A percentile compares a stretch with the other conserved stretches of the same genome.
These are phyloP conservation scores for Formica exsecta DNA, from an alignment of 1,140 invertebrate genomes.

Conservation along the genomic window DNA sequence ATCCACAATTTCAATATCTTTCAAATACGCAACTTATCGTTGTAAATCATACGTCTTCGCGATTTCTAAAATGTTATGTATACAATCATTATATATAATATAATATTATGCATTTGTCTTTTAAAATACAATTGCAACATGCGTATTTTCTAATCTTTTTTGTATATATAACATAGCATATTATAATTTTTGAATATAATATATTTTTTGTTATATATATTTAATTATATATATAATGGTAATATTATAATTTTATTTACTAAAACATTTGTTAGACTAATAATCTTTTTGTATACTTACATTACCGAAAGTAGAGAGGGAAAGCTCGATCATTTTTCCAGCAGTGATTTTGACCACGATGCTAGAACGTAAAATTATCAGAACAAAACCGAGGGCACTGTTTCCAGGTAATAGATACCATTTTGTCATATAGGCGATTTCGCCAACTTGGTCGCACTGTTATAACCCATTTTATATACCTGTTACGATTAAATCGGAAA, in stretches of 20 bases:
- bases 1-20: not conserved
- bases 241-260: not conserved
- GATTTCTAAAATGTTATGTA: not conserved
- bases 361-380: slow-evolving; percentile 75
- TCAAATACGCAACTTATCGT: not conserved
- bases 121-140: not conserved
- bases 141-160: not conserved
- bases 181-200: not conserved
- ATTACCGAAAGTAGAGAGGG: slow-evolving; percentile 72
- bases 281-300: slow-evolving; percentile 69
- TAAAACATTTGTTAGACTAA: no score
- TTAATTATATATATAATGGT: not conserved
- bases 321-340: slow-evolving; percentile 73
- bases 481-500: slow-evolving; percentile 46
- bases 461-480: slow-evolving; percentile 23
- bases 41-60: not conserved
- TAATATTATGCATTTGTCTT: not conserved
- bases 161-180: not conserved
- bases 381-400: slow-evolving; percentile 65
- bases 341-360: slow-evolving; percentile 72
- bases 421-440: slow-evolving; percentile 71
- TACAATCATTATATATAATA: not conserved
- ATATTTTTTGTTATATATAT: not conserved
- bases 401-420: slow-evolving; percentile 75
- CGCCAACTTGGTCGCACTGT: slow-evolving; percentile 75